Evolutionary conservation across 1,140 invertebrate genomes (phyloP).

Genomic region (Bombus pyrosoma): DNA sequence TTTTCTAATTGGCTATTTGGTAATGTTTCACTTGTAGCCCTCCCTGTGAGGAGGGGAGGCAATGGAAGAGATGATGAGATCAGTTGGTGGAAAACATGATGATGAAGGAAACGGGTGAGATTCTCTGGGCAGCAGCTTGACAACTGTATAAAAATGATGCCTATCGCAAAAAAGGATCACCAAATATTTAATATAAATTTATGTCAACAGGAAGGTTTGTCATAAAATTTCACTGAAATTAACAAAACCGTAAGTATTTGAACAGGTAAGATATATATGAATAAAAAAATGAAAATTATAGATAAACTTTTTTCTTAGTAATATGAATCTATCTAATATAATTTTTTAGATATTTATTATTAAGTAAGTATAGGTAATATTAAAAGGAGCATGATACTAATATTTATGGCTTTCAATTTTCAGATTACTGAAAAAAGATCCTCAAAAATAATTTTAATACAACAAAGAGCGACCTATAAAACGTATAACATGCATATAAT

Average conservation of each 20-base stretch:
- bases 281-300: slow-evolving; percentile 8
- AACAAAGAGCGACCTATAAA: slow-evolving; percentile 5
- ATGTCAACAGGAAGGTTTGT: slow-evolving; percentile 60
- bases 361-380: slow-evolving; percentile 8
- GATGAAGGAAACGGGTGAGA: slow-evolving; percentile 46
- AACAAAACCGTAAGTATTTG: slow-evolving; percentile 58
- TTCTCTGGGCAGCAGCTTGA: slow-evolving; percentile 51
- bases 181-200: slow-evolving; percentile 64
- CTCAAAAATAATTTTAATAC: slow-evolving; percentile 36
- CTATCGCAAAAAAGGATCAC: slow-evolving; percentile 53
- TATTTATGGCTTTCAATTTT: slow-evolving; percentile 69
- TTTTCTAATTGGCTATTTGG: slow-evolving; percentile 82
- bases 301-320: background rate
- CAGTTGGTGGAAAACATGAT: slow-evolving; percentile 60
- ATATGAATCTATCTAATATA: background rate
- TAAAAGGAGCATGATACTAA: slow-evolving; percentile 46
- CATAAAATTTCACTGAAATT: slow-evolving; percentile 52
- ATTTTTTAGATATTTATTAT: background rate
- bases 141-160: slow-evolving; percentile 56
- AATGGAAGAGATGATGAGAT: slow-evolving; percentile 72
- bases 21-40: slow-evolving; percentile 83
- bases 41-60: slow-evolving; percentile 81
- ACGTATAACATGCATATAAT: slow-evolving; percentile 5
- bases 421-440: slow-evolving; percentile 59
- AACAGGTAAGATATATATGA: slow-evolving; percentile 60